These are phyloP conservation scores for Pogonus chalceus DNA, from an alignment of 1,140 invertebrate species.

Conservation along the genomic window DNA sequence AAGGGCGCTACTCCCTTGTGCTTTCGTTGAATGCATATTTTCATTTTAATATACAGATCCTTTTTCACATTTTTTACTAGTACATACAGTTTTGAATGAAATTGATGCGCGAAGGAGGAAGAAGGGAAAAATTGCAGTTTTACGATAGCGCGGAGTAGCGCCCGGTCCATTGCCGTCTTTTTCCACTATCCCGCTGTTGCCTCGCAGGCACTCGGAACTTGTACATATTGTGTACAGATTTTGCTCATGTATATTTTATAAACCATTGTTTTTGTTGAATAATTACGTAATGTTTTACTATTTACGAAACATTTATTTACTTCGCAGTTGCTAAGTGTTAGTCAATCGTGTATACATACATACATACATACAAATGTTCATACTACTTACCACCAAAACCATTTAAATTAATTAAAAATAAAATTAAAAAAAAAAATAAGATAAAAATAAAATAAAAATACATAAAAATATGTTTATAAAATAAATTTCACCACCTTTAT, in stretches of 20 bases:
- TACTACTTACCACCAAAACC: constrained; percentile 10
- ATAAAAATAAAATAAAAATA: constrained; percentile 7
- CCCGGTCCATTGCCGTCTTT: neutral
- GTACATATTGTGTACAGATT: constrained; percentile 35
- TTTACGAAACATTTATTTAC: constrained; percentile 10
- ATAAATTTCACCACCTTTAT: neutral
- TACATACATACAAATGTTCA: constrained; percentile 2
- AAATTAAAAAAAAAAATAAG: constrained; percentile 19
- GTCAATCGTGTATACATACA: neutral
- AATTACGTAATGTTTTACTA: constrained; percentile 13
- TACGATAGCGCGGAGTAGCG: neutral
- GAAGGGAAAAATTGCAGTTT: too few species aligned
- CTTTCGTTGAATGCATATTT: constrained; percentile 9
- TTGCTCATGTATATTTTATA: constrained; percentile 30
- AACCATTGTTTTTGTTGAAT: constrained; percentile 34
- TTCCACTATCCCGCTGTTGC: too few species aligned
- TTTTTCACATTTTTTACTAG: too few species aligned
- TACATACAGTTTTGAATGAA: too few species aligned
- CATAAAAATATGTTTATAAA: constrained; percentile 10
- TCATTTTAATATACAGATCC: constrained; percentile 9
- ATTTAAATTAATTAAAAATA: constrained; percentile 15
- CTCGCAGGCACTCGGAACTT: constrained; percentile 24
- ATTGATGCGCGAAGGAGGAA: too few species aligned
- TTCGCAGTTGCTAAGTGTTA: neutral
- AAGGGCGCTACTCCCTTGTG: constrained; percentile 18